phyloP scores from a whole-genome alignment of 2,888 invertebrate species.

The Drosophila austrosaltans region DNA sequence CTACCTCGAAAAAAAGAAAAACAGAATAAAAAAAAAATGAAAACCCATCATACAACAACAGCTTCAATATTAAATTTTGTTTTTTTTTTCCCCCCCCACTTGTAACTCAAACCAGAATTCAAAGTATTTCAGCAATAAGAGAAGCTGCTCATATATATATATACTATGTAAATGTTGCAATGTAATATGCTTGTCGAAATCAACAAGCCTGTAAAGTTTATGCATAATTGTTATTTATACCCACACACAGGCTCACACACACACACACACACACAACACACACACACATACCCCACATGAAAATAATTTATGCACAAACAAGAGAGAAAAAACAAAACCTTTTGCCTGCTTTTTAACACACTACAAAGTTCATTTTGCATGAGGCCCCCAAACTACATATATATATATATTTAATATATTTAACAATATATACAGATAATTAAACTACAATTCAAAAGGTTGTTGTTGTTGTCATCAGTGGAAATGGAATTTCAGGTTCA shows the following conservation, averaged over 20 bases:
- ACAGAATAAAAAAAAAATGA: too few relatives aligned
- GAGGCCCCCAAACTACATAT: conserved; percentile 19
- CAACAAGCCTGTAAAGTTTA: conserved; percentile 53
- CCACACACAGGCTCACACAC: conserved; percentile 27
- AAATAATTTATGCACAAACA: conserved; percentile 42
- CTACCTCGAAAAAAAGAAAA: not conserved
- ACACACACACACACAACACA: conserved; percentile 27
- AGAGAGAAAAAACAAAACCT: conserved; percentile 8
- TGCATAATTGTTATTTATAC: conserved; percentile 56
- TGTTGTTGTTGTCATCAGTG: conserved; percentile 16
- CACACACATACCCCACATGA: conserved; percentile 26
- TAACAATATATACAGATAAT: conserved; percentile 13
- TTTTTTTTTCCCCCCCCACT: not conserved
- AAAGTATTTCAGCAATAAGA: conserved; percentile 41
- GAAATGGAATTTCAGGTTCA: not conserved
- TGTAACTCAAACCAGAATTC: conserved; percentile 19
- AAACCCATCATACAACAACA: not conserved
- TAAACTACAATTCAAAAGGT: conserved; percentile 21
- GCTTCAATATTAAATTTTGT: conserved; percentile 33
- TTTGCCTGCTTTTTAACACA: conserved; percentile 28
- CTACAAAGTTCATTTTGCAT: conserved; percentile 39
- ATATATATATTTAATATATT: conserved; percentile 39
- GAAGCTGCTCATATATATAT: conserved; percentile 17
- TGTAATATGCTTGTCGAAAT: conserved; percentile 51
- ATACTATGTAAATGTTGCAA: conserved; percentile 44